Base-by-base conservation (phyloP, 2,797 vertebrate genomes). In the Lepus oiostolus region DNA sequence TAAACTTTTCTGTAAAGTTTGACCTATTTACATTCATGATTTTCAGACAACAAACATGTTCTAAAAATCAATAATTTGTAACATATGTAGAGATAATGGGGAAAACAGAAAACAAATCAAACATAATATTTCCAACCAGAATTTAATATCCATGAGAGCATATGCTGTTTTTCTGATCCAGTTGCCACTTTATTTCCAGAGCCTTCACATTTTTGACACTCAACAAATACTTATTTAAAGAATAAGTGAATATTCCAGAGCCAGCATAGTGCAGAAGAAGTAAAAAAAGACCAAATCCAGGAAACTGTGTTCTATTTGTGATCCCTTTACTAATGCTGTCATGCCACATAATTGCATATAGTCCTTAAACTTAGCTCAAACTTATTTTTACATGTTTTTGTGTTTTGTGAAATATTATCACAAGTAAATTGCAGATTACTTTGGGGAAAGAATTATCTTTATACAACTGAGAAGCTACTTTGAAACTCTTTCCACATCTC, bases 51-150 rank as follows among this genome's bases (percentile, higher is more conserved):
- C 26, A 14, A 38, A 52, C 7, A 76, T 72, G 19, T 35, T 85
- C 74, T 83, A 82, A n/a, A 68, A 50, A 67, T 77, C 13, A 91
- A 60, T 72, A 22, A 35, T 52, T 62, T 76, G 50, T 52, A 77
- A 68, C 38, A 80, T 30, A 38, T 13, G 67, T 2, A 85, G n/a
- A 52, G 24, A 82, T 30, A 76, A 70, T 35, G 50, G 32, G 62
- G 52, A 82, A 85, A 94, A 77, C 77, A 14, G 3, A 67, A 87
- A 95, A 47, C 28, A 58, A 21, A 80, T 77, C 21, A 38, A 80
- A 32, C 10, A 71, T 42, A 1, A 24, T 83, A 21, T 79, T 79
- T 95, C 8, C 32, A 82, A 38, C 35, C 79, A 42, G 21, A 83
- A 68, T 91, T 71, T 79, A 70, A 68, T 91, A 74, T 26, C 9